These are phyloP conservation scores for Phlogophora meticulosa DNA, from an alignment of 2,888 invertebrate species.

Conservation along the genomic window DNA sequence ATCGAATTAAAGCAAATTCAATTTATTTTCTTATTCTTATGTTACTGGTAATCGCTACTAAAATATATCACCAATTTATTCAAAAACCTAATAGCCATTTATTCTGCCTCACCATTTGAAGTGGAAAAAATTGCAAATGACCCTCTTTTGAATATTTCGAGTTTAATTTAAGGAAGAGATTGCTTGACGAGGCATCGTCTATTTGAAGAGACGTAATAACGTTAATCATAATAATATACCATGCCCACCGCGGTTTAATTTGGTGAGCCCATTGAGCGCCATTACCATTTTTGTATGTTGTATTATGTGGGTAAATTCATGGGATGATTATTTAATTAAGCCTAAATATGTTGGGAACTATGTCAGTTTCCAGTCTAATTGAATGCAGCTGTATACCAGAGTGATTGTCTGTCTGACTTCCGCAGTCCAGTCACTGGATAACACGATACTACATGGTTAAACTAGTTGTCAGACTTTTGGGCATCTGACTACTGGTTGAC, in stretches of 20 bases:
- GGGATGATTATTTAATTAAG: too few relatives aligned
- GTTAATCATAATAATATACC: constrained; percentile 55
- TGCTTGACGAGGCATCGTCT: constrained; percentile 51
- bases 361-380: too few relatives aligned
- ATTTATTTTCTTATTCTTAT: too few relatives aligned
- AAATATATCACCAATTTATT: constrained; percentile 10
- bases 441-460: too few relatives aligned
- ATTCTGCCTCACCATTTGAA: constrained; percentile 10
- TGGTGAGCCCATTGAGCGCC: constrained; percentile 21
- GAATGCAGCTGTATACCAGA: too few relatives aligned
- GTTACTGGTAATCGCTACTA: too few relatives aligned
- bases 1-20: too few relatives aligned
- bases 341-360: too few relatives aligned
- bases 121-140: constrained; percentile 35
- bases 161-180: constrained; percentile 57
- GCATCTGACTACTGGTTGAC: too few relatives aligned
- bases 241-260: constrained; percentile 32
- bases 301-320: background rate
- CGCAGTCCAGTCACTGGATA: too few relatives aligned
- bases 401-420: too few relatives aligned
- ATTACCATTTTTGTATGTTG: constrained; percentile 23
- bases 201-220: constrained; percentile 59
- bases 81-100: background rate
- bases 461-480: too few relatives aligned
- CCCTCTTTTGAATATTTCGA: constrained; percentile 47